Evolutionary conservation across 30 jellyfish, hydroid and myxozoan genomes (phyloP).

Genomic region (Hydractinia symbiolongicarpus): DNA sequence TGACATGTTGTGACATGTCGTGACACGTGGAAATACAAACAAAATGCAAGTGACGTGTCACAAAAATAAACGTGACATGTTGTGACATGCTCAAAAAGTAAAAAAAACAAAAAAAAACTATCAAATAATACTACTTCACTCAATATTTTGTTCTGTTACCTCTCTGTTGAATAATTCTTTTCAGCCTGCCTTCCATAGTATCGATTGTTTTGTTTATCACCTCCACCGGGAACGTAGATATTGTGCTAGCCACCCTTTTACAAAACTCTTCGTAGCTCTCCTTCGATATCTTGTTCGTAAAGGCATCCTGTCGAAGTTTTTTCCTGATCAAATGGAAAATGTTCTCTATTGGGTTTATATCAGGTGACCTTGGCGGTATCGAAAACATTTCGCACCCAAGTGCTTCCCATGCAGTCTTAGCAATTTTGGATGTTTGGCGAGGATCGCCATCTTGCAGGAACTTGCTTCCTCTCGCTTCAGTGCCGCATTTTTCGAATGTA

Average conservation of each 20-base stretch:
- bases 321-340: conserved; percentile 30
- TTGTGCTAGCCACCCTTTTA: background rate
- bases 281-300: conserved; percentile 1
- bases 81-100: too few relatives aligned
- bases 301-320: conserved; percentile 27
- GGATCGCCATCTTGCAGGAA: conserved; percentile 34
- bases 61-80: too few relatives aligned
- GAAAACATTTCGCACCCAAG: conserved; percentile 30
- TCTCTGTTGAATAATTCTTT: too few relatives aligned
- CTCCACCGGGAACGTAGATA: background rate
- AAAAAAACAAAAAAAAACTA: too few relatives aligned
- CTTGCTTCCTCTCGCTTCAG: background rate
- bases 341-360: conserved; percentile 31
- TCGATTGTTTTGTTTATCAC: background rate
- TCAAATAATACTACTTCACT: too few relatives aligned
- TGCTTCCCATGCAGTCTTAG: conserved; percentile 21
- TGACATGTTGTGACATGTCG: too few relatives aligned
- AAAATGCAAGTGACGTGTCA: too few relatives aligned
- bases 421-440: conserved; percentile 9
- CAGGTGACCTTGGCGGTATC: conserved; percentile 44
- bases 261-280: conserved; percentile 33
- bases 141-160: too few relatives aligned
- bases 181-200: background rate
- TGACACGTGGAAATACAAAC: too few relatives aligned
- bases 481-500: background rate